Conservation (phyloP, 37 sponge, comb jelly and placozoan species). For the Sycon ciliatum region DNA sequence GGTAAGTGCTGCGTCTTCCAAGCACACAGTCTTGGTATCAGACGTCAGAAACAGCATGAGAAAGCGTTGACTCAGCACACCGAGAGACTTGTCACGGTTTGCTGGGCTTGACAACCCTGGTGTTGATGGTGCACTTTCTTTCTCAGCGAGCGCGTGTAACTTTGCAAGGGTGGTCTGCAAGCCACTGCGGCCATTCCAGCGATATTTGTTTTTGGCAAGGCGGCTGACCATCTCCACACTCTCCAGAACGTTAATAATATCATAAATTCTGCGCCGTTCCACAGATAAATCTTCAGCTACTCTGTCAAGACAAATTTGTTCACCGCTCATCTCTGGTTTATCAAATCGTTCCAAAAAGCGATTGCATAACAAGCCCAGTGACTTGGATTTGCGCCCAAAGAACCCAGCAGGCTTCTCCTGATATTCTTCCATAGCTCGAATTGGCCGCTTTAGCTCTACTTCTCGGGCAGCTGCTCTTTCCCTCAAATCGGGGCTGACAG, state of each 20-base stretch:
- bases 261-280: constrained; percentile 77
- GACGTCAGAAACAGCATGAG: constrained; percentile 77
- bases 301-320: background rate
- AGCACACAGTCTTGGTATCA: constrained; percentile 31
- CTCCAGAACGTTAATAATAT: constrained; percentile 86
- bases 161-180: constrained; percentile 66
- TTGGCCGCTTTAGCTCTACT: no score
- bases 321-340: background rate
- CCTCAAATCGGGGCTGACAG: constrained; percentile 44
- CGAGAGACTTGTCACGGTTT: constrained; percentile 59
- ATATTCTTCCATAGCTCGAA: background rate
- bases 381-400: constrained; percentile 60
- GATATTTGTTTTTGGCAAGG: constrained; percentile 73
- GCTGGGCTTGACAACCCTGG: background rate
- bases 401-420: no score
- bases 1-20: background rate
- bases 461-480: constrained; percentile 32
- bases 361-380: constrained; percentile 59
- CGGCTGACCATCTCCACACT: constrained; percentile 72
- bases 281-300: constrained; percentile 24
- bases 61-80: constrained; percentile 80
- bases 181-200: constrained; percentile 52
- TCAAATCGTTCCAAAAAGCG: constrained; percentile 33
- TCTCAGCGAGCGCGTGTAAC: constrained; percentile 39
- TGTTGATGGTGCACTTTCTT: background rate